Percentiles rank a stretch among this genome's conserved stretches.
phyloP scores from a whole-genome alignment of 1,140 invertebrate species.

The Trachelipus rathkii region DNA sequence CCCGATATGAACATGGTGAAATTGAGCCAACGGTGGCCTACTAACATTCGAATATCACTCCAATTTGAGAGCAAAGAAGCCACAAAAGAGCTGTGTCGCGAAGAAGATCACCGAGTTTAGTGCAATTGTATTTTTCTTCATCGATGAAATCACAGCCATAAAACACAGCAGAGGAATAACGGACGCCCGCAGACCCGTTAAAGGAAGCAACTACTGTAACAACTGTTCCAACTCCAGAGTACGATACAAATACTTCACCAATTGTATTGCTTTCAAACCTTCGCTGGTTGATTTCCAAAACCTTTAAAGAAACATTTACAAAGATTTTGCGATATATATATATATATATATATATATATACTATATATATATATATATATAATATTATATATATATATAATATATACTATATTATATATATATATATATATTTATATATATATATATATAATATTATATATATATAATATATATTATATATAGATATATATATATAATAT shows the following conservation, averaged over 20 bases:
- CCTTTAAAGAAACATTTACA: too few species aligned
- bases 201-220: conserved; percentile 36
- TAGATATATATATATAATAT: too few species aligned
- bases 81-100: conserved; percentile 52
- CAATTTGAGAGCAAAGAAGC: conserved; percentile 55
- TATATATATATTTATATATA: conserved; percentile 45
- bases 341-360: too few species aligned
- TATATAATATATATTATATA: conserved; percentile 45
- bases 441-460: background rate
- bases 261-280: conserved; percentile 48
- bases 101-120: conserved; percentile 41
- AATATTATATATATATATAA: too few species aligned
- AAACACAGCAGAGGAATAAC: conserved; percentile 63
- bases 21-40: conserved; percentile 62
- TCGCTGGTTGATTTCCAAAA: too few species aligned
- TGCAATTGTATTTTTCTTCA: conserved; percentile 40
- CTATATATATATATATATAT: too few species aligned
- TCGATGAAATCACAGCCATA: conserved; percentile 59
- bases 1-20: conserved; percentile 57
- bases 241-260: conserved; percentile 60
- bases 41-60: conserved; percentile 59
- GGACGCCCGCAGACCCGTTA: conserved; percentile 31
- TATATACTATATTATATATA: too few species aligned
- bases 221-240: conserved; percentile 46
- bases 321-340: too few species aligned